These are phyloP conservation scores for Charina bottae DNA, from an alignment of 2,113 vertebrate species.

Conservation along the genomic window DNA sequence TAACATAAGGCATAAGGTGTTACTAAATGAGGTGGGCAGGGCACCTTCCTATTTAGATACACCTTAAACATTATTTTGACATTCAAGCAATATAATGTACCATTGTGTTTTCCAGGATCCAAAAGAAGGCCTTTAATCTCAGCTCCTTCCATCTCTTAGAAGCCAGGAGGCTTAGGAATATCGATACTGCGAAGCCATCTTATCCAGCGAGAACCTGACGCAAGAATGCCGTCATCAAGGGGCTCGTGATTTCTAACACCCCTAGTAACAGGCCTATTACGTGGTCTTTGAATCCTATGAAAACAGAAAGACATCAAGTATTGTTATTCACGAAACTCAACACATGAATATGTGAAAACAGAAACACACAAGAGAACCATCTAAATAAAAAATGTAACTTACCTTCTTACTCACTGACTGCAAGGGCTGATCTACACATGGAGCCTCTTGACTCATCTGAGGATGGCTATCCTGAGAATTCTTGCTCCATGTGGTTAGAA, in stretches of 20 bases:
- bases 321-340: background rate
- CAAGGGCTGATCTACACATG: conserved; percentile 45
- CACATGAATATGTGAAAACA: background rate
- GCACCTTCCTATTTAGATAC: background rate
- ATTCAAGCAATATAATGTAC: conserved; percentile 41
- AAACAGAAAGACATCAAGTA: background rate
- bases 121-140: conserved; percentile 1
- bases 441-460: conserved; percentile 48
- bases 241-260: background rate
- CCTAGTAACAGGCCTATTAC: background rate
- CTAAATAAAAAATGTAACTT: conserved; percentile 48
- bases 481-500: conserved; percentile 19
- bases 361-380: background rate
- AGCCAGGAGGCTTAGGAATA: conserved; percentile 59
- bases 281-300: conserved; percentile 52
- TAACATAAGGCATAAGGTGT: background rate
- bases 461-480: conserved; percentile 48
- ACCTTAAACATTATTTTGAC: background rate
- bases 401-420: conserved; percentile 60
- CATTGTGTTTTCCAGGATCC: conserved; percentile 34
- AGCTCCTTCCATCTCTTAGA: conserved; percentile 36
- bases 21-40: background rate
- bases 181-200: conserved; percentile 64
- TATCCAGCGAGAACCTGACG: conserved; percentile 42
- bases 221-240: background rate